Base-by-base conservation (phyloP, 1,140 invertebrate species). In the Philopotamus ludificatus region DNA sequence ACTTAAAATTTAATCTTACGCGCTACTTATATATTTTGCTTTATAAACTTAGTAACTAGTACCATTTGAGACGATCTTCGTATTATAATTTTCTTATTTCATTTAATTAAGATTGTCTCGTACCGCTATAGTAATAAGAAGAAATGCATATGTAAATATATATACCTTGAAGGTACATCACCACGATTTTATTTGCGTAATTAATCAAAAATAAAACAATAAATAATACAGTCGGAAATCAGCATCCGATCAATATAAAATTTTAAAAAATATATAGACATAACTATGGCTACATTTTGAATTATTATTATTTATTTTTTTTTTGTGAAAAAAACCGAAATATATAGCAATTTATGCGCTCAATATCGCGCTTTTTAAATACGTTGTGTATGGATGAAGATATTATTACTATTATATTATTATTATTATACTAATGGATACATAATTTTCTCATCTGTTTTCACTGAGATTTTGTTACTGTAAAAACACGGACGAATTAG, bases 401-500 rank as follows among this genome's bases (percentile, higher is more conserved):
- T 20, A 50, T 20, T 57, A 57, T 41, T 47, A 12, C 18, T 47
- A 9, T 9, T 9, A 9, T 47, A 47, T 47, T 60, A 60, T 60
- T 44, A 42, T 26, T 60, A 26, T 65, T 65, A 68, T 59, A 58
- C 67, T 69, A 69, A 66, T 69, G 67, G 67, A 69, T 69, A 69
- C 67, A 69, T 63, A 63, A 69, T 66, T 65, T 66, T 66, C 63
- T 69, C 67, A 69, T 69, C 63, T 69, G 67, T 69, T 69, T 69
- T 69, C 67, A 69, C 67, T 62, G 67, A 68, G 65, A 65, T 60
- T 63, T 68, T 60, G 47, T 61, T 62, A 42, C 34, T 65, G 67
- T 69, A 70, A 70, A 70, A 66, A 70, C 68, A 66, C 68, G 68
- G 68, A 70, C 68, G 68, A 70, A 70, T 70, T 70, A 70, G 68